Base-by-base conservation (phyloP, 64 coral and sea anemone species). In the Dendrophyllia cribrosa region DNA sequence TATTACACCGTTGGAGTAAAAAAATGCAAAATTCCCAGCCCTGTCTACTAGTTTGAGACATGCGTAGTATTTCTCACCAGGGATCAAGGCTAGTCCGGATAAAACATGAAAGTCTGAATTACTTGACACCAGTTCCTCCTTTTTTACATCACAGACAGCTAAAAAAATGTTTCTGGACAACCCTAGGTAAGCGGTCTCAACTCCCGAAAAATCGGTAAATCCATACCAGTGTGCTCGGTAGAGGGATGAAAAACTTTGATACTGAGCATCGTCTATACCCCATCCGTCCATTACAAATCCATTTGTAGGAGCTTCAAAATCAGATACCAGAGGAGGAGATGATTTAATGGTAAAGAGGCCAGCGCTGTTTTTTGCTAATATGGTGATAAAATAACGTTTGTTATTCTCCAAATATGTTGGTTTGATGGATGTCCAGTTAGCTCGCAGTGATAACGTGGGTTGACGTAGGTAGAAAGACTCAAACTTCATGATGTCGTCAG, bases 201-300 rank as follows among this genome's bases (percentile, higher is more conserved):
- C 52, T 12, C 96, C 96, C 7, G 96, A 98, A 47, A 95, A 93
- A 53, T 98, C 96, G 7, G 46, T 90, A 20, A 98, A 62, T 21
- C 96, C 96, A 65, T 82, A 85, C 96, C 96, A 98, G 75, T 95
- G 93, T 34, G 90, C 90, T 43, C 96, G 96, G 23, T 90, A 98
- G 20, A 98, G 58, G 17, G 91, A 90, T 1, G 91, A 25, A 56
- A 90, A 91, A 19, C 89, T 89, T 22, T 98, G 96, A 47, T 93
- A 98, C 4, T 90, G 58, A 16, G 88, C 91, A 64, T 98, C 96
- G 7, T 59, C 53, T 24, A 68, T 60, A 34, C 90, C 93, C 96
- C 96, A 98, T 5, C 96, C 96, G 66, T 98, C 96, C 13, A 95
- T 59, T 69, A 98, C 88, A 11, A 90, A 1, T 50, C 78, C 81